A percentile compares a stretch with the other conserved stretches of the same genome.
Conservation (phyloP, 2,888 invertebrate species). For the Oithona nana region DNA sequence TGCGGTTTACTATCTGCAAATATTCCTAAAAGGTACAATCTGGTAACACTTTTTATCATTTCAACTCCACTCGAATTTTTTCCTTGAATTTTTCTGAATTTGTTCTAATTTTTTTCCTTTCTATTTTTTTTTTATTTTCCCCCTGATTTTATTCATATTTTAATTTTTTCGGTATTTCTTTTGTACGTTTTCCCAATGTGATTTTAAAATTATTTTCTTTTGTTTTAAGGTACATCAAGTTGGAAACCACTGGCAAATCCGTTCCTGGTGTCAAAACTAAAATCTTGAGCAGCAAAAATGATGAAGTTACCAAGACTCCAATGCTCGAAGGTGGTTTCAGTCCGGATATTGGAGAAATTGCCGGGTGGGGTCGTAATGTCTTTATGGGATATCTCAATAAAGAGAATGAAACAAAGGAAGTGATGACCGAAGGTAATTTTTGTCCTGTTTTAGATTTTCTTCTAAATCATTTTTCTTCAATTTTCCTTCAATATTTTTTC, state of each 20-base stretch:
- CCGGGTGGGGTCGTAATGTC: constrained; percentile 61
- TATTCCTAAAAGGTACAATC: constrained; percentile 12
- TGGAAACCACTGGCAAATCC: constrained; percentile 10
- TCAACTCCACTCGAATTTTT: no score
- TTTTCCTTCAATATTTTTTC: no score
- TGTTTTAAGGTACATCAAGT: constrained; percentile 10
- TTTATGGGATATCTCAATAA: constrained; percentile 76
- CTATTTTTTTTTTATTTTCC: no score
- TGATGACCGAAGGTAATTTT: constrained; percentile 56
- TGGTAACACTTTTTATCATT: background rate
- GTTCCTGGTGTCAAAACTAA: constrained; percentile 16
- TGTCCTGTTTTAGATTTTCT: no score
- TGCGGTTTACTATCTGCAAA: constrained; percentile 13
- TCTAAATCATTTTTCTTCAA: no score
- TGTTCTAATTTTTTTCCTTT: no score
- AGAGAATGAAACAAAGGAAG: constrained; percentile 49
- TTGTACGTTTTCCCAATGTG: background rate
- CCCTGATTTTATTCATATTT: background rate
- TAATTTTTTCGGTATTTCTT: background rate
- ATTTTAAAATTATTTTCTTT: no score
- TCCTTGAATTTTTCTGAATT: no score
- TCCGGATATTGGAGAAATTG: constrained; percentile 30
- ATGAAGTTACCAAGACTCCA: background rate
- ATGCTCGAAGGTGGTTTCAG: background rate
- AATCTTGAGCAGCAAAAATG: background rate